Evolutionary conservation across 1,140 invertebrate genomes (phyloP), one percentile per base, ranked within the genome.

Genomic region (Aphelinus atriplicis): DNA sequence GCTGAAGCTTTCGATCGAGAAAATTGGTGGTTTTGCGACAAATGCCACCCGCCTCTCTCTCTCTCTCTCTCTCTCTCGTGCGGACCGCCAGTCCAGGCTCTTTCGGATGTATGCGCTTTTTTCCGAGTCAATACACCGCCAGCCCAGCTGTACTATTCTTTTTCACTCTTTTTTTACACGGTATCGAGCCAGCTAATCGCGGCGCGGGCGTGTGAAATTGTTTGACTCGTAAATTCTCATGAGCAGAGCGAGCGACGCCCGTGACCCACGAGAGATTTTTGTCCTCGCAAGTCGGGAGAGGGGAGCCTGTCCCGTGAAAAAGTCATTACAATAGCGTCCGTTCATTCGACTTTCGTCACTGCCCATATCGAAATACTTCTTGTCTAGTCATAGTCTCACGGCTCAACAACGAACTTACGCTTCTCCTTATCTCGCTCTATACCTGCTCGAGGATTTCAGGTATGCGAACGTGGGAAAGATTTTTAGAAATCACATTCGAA

Each of bases 1-100:
- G 51, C 3, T 46, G 26, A 3, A 47, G 48, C 26, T 64, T 53
- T 48, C 76, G 75, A 81, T 75, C 76, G 73, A 77, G 76, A 81
- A 82, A 81, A 82, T 83, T 81, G 77, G 79, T 79, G 80, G 81
- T 80, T 81, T 58, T 67, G 65, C 73, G 65, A 68, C 73, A 63
- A 69, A 74, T 26, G 26, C 26, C 26, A 26, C 26, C 26, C 26
- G 26, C 47, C 50, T 48, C 5, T 65, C 2, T 65, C 63, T 64
- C 62, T 64, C 62, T 50, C 47, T 26, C 64, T 66, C 47, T 51
- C 1, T 66, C n/a, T 53, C 5, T 43, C 50, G 7, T 51, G 3
- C 51, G 7, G 2, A 67, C 26, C 3, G 1, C 43, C 26, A 3
- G 26, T 26, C 26, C 26, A 26, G 26, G 26, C 26, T 26, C 26